These are phyloP conservation scores for Nomada ruficornis DNA, from an alignment of 2,888 invertebrate species.

Conservation along the genomic window DNA sequence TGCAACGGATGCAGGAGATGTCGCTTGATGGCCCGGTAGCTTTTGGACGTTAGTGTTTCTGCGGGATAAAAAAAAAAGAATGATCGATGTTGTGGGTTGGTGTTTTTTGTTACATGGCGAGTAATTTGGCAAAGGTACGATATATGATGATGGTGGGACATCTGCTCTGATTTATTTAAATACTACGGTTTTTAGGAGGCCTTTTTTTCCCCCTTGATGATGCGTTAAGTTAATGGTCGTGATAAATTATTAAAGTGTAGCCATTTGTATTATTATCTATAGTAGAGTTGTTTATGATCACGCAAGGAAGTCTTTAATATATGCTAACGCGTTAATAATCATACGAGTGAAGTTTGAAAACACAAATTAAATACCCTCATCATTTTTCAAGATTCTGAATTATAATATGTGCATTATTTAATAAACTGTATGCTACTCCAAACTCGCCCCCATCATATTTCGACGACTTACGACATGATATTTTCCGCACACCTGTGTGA, in stretches of 20 bases:
- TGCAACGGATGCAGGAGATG: background rate
- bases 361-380: background rate
- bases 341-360: no score
- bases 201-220: background rate
- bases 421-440: background rate
- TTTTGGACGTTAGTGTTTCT: background rate
- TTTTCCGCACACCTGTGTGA: background rate
- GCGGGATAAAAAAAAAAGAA: background rate
- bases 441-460: background rate
- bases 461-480: background rate
- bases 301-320: background rate
- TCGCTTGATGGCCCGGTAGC: conserved; percentile 7
- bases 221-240: background rate
- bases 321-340: background rate
- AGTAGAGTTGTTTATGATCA: background rate
- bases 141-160: conserved; percentile 11
- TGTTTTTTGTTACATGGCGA: background rate
- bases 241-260: background rate
- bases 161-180: conserved; percentile 29
- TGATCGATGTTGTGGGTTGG: conserved; percentile 26
- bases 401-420: background rate
- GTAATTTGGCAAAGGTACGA: conserved; percentile 21
- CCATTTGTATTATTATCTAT: background rate
- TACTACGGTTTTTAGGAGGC: background rate
- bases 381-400: background rate